A percentile compares a stretch with the other conserved stretches of the same genome.
Evolutionary conservation across 2,113 vertebrate genomes (phyloP).

Genomic region (Ageneiosus marmoratus): DNA sequence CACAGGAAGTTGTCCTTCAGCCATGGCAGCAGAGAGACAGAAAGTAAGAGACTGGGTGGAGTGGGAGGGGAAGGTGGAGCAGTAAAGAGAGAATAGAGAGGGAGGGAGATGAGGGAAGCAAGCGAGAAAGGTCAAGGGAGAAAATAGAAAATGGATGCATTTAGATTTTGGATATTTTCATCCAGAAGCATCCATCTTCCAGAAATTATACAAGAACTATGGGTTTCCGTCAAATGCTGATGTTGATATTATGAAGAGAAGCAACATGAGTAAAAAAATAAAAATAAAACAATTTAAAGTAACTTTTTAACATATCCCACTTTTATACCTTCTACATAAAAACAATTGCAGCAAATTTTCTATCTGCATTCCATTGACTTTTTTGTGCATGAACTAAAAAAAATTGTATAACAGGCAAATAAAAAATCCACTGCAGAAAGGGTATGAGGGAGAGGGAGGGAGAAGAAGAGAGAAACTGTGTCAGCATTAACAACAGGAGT

Average conservation of each 20-base stretch:
- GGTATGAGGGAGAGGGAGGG: neutral
- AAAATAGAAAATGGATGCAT: neutral
- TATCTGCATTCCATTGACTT: neutral
- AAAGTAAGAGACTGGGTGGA: conserved; percentile 77
- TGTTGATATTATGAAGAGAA: neutral
- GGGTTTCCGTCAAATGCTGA: neutral
- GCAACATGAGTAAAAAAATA: neutral
- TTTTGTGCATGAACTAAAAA: too few relatives aligned
- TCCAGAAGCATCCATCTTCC: neutral
- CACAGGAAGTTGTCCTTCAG: conserved; percentile 84
- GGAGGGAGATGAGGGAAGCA: neutral
- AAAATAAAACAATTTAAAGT: neutral
- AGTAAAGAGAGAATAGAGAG: neutral
- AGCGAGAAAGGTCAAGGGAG: neutral
- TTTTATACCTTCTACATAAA: neutral
- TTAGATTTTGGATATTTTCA: conserved; percentile 9
- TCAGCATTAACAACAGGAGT: conserved; percentile 32
- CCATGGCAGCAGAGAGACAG: conserved; percentile 78
- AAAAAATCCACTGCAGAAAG: neutral
- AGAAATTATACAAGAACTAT: neutral
- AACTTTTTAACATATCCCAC: neutral
- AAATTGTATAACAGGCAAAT: neutral
- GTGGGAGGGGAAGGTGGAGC: neutral
- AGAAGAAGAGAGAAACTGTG: conserved; percentile 7
- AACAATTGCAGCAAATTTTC: neutral